Base-by-base conservation (phyloP, 2,797 vertebrate species). In the Triplophysa yarkandensis region DNA sequence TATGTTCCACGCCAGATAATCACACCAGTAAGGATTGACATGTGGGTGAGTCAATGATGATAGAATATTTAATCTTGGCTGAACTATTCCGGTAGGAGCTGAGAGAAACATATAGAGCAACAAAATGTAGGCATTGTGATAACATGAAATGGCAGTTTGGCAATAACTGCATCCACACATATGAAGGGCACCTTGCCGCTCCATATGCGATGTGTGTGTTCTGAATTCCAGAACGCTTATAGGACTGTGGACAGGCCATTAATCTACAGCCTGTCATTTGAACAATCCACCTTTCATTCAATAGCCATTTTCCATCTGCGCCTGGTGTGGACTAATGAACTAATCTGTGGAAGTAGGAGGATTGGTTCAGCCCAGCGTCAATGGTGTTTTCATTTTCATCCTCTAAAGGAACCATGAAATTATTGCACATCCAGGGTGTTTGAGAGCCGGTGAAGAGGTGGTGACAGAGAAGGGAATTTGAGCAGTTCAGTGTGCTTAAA, bases 381-480 rank as follows among this genome's bases (percentile, higher is more conserved):
- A 41, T 36, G 43, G 34, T 44, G 54, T 54, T 62, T 77, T 70
- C 52, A 63, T 65, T 63, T 74, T 74, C 72, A 76, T 70, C 73
- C 52, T 75, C 69, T 69, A 77, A 76, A 82, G 72, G 48, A 67
- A 77, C 64, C 81, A 72, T 82, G 81, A 82, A 82, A 82, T 80
- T 65, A 82, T 78, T 44, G 72, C 61, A 65, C 52, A 66, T 73
- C 75, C 43, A 80, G 66, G 39, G 28, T 54, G 74, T 28, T 36
- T 55, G 28, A 32, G 68, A 43, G 67, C 50, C 65, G 68, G 27
- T 21, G 43, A 64, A 52, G 63, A 43, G 32, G 36, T 54, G 67
- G 28, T 32, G 13, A 67, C 1, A 11, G 60, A 70, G 63, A 64
- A 44, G 25, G 39, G 48, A 57, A 78, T 50, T 41, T 41, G 30